Evolutionary conservation across 2,888 invertebrate species (phyloP).

Genomic region (Drosophila incognita): DNA sequence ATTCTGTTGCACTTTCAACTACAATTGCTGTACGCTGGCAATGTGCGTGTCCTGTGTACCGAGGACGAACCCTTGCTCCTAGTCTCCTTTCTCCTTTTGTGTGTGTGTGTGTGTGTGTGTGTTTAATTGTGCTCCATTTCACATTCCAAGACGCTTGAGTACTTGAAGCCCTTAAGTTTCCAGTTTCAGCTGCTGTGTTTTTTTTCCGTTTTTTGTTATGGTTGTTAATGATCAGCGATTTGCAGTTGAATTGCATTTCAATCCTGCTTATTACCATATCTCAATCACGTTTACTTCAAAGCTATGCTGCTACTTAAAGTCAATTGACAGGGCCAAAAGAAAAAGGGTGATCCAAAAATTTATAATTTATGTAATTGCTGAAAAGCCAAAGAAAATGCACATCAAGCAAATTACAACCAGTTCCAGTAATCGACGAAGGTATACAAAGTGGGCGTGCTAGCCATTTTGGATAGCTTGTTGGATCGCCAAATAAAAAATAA

Average conservation of each 20-base stretch:
- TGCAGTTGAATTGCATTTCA: constrained; percentile 27
- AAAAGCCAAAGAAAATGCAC: constrained; percentile 57
- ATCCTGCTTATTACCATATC: constrained; percentile 22
- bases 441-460: constrained; percentile 33
- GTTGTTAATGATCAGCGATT: constrained; percentile 40
- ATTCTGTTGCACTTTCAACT: constrained; percentile 58
- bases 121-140: constrained; percentile 52
- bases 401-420: constrained; percentile 70
- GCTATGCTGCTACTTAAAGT: constrained; percentile 42
- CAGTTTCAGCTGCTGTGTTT: background rate
- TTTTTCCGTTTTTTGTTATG: constrained; percentile 4
- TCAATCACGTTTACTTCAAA: constrained; percentile 34
- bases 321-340: constrained; percentile 39
- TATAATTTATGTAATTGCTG: constrained; percentile 76
- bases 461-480: constrained; percentile 5
- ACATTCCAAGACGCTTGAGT: constrained; percentile 21
- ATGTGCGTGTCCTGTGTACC: constrained; percentile 38
- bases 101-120: background rate
- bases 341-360: constrained; percentile 68
- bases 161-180: background rate
- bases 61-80: constrained; percentile 10
- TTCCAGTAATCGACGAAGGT: constrained; percentile 53
- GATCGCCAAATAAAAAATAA: background rate
- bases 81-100: background rate
- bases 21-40: constrained; percentile 45